Evolutionary conservation across 2,888 invertebrate genomes (phyloP).

Genomic region (Acanthosepion esculentum): DNA sequence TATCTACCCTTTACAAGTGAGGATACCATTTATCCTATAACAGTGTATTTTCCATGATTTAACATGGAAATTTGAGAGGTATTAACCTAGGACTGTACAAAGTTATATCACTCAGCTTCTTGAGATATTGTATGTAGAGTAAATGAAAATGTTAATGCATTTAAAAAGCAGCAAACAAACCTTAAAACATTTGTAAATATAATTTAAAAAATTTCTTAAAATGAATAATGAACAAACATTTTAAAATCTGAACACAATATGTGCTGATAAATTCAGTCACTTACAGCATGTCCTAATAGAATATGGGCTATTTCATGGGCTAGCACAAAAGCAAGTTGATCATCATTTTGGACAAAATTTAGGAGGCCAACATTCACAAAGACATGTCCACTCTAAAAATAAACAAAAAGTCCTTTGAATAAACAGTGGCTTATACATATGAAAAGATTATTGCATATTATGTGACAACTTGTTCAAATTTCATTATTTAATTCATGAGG

Average conservation of each 20-base stretch:
- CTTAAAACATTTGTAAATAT: too few species aligned
- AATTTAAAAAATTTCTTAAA: too few species aligned
- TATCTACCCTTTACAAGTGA: too few species aligned
- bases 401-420: constrained; percentile 45
- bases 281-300: constrained; percentile 78
- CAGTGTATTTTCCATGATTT: too few species aligned
- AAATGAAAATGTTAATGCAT: too few species aligned
- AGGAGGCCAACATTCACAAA: constrained; percentile 79
- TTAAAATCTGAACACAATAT: background rate
- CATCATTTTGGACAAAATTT: constrained; percentile 75
- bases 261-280: constrained; percentile 51
- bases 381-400: constrained; percentile 78
- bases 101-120: too few species aligned
- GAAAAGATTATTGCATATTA: background rate
- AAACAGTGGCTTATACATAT: too few species aligned
- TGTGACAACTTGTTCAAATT: background rate
- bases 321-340: constrained; percentile 79
- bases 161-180: too few species aligned
- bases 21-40: too few species aligned
- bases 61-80: too few species aligned
- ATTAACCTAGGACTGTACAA: too few species aligned
- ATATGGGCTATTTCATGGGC: constrained; percentile 81
- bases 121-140: too few species aligned
- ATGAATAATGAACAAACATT: background rate
- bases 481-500: background rate